Evolutionary conservation across 2,113 vertebrate genomes (phyloP).

Genomic region (Tyto alba): DNA sequence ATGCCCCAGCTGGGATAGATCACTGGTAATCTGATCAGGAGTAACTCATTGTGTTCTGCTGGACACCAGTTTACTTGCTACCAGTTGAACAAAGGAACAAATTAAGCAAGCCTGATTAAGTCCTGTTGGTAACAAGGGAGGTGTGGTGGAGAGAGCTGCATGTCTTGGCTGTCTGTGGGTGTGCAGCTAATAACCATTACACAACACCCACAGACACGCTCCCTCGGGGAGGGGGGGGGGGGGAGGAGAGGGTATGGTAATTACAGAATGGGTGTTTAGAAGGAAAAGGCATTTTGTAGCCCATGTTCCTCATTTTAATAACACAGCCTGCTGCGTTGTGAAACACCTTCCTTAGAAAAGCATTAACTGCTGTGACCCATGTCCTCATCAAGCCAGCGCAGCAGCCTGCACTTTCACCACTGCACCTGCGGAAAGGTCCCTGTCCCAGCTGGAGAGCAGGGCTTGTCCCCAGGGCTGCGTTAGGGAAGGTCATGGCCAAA

Average conservation of each 20-base stretch:
- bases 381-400: not conserved
- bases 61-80: not conserved
- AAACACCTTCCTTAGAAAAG: not conserved
- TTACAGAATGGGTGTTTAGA: not conserved
- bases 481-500: not conserved
- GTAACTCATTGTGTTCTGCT: not conserved
- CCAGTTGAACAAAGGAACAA: not conserved
- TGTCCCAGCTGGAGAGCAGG: too few relatives aligned
- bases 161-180: not conserved
- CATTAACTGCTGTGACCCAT: not conserved
- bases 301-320: not conserved
- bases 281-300: not conserved
- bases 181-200: not conserved
- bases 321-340: not conserved
- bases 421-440: not conserved
- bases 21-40: not conserved
- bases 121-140: not conserved
- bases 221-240: too few relatives aligned
- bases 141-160: not conserved
- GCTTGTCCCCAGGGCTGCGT: not conserved
- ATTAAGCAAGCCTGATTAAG: not conserved
- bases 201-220: not conserved
- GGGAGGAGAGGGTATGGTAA: not conserved
- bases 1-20: not conserved
- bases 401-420: fast-evolving